Percentiles rank a stretch among this genome's conserved stretches.
Evolutionary conservation across 2,797 vertebrate genomes (phyloP).

Genomic region (Cyclopterus lumpus): DNA sequence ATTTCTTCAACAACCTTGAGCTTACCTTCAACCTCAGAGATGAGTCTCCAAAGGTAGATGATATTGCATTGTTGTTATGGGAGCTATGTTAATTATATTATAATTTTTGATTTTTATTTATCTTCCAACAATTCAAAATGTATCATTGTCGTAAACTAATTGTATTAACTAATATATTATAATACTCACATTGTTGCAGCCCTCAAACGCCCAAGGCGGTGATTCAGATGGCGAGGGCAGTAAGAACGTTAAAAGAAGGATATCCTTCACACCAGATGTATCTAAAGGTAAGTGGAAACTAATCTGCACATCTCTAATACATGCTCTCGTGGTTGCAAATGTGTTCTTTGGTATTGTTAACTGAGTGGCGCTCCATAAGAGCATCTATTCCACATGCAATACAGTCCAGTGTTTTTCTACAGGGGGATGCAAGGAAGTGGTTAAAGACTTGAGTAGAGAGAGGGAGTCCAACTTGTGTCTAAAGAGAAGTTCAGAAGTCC

Average conservation of each 20-base stretch:
- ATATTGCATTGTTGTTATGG: not conserved
- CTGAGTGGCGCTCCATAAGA: conserved; percentile 30
- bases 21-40: conserved; percentile 98
- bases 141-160: not conserved
- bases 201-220: conserved; percentile 81
- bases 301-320: not conserved
- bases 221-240: conserved; percentile 87
- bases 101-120: not conserved
- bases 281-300: conserved; percentile 86
- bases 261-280: conserved; percentile 92
- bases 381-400: conserved; percentile 32
- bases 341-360: conserved; percentile 57
- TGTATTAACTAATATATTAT: not conserved
- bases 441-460: conserved; percentile 81
- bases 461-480: conserved; percentile 84
- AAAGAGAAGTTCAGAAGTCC: conserved; percentile 86
- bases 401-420: conserved; percentile 58
- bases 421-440: conserved; percentile 81
- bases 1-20: conserved; percentile 96
- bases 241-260: conserved; percentile 88
- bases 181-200: conserved; percentile 74
- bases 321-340: conserved; percentile 15
- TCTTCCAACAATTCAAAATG: not conserved
- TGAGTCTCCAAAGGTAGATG: conserved; percentile 88
- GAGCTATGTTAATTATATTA: not conserved